Evolutionary conservation across 2,113 vertebrate genomes (phyloP).

Genomic region (Sorex fumeus): DNA sequence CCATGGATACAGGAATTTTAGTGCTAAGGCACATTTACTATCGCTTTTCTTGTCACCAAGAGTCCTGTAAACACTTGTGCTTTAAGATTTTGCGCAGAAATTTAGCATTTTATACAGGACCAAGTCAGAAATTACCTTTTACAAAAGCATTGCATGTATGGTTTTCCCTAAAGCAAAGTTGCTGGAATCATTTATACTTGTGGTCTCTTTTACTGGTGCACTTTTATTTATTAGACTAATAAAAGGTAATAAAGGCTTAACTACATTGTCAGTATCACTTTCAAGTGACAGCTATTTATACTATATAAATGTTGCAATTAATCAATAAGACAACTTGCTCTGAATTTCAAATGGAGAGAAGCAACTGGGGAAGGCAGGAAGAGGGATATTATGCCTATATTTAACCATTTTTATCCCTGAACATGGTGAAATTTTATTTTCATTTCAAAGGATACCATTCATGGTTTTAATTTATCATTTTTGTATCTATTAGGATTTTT

Average conservation of each 20-base stretch:
- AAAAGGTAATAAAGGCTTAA: constrained; percentile 68
- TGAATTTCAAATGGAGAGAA: constrained; percentile 42
- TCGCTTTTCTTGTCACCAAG: constrained; percentile 74
- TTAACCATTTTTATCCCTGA: constrained; percentile 50
- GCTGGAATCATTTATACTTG: constrained; percentile 40
- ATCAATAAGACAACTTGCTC: constrained; percentile 30
- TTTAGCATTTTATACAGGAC: constrained; percentile 71
- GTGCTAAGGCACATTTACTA: constrained; percentile 76
- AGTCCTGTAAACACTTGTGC: constrained; percentile 76
- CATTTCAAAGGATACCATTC: constrained; percentile 1
- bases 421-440: not conserved
- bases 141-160: not conserved
- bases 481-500: not conserved
- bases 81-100: constrained; percentile 71
- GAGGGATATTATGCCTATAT: not conserved
- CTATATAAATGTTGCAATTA: constrained; percentile 59
- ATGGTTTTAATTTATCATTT: constrained; percentile 7
- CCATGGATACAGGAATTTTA: constrained; percentile 83
- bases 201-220: constrained; percentile 18
- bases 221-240: constrained; percentile 68
- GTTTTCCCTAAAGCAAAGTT: constrained; percentile 27
- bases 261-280: constrained; percentile 54
- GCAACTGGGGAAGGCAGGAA: not conserved
- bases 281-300: constrained; percentile 60
- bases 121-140: constrained; percentile 61